Evolutionary conservation across 2,888 invertebrate species (phyloP).

Genomic region (Dione vanillae): DNA sequence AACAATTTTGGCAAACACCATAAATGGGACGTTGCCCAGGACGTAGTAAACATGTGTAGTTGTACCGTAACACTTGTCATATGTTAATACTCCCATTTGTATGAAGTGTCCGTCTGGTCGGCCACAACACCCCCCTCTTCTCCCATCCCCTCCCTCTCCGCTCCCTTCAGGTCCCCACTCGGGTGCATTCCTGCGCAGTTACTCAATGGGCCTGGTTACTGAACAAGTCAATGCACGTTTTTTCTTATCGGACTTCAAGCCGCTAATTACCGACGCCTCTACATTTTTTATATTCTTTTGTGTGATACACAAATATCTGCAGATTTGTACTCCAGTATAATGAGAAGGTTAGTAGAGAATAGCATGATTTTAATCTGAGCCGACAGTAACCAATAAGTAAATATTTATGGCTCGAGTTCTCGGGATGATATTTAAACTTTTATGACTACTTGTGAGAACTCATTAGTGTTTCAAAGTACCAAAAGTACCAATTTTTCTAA

Average conservation of each 20-base stretch:
- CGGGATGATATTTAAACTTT: not conserved
- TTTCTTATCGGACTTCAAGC: conserved; percentile 27
- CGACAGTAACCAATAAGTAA: not conserved
- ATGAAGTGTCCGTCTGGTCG: conserved; percentile 19
- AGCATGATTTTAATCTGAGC: not conserved
- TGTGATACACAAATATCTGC: not conserved
- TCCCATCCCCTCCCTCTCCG: not conserved
- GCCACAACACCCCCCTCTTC: conserved; percentile 13
- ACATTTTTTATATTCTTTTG: not conserved
- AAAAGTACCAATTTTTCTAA: not conserved
- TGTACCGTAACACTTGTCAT: not conserved
- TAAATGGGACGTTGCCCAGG: conserved; percentile 9
- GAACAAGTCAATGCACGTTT: conserved; percentile 41
- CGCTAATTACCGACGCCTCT: conserved; percentile 6
- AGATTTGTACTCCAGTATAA: not conserved
- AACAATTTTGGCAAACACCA: not conserved
- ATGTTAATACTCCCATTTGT: conserved; percentile 22
- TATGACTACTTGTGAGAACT: not conserved
- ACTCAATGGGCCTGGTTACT: conserved; percentile 48
- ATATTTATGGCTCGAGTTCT: not conserved
- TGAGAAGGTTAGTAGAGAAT: not conserved
- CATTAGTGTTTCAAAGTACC: not conserved
- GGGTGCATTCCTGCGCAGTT: conserved; percentile 48
- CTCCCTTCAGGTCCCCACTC: not conserved
- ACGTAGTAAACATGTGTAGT: not conserved